Percentiles rank a stretch among this genome's conserved stretches.
Conservation (phyloP, 1,140 invertebrate species). For the Homalodisca vitripennis region DNA sequence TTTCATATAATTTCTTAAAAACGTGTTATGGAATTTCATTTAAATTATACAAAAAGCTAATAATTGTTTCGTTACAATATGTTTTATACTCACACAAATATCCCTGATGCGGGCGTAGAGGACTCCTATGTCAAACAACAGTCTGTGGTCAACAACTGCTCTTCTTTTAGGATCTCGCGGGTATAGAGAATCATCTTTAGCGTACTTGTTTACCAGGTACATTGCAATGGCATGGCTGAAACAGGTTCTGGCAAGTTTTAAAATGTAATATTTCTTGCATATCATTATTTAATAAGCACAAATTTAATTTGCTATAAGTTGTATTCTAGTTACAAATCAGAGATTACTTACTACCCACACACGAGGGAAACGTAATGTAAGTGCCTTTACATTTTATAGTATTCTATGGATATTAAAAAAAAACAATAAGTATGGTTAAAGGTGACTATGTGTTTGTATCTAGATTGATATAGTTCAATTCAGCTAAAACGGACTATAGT, state of each 20-base stretch:
- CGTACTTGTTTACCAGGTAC: constrained; percentile 70
- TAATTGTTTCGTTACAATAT: too few relatives aligned
- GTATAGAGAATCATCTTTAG: constrained; percentile 63
- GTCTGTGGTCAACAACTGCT: constrained; percentile 67
- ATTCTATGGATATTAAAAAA: too few relatives aligned
- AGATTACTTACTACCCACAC: background rate
- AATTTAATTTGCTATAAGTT: background rate
- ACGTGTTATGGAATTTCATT: too few relatives aligned
- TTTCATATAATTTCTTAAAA: too few relatives aligned
- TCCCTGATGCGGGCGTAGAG: constrained; percentile 64
- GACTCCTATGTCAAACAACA: constrained; percentile 71
- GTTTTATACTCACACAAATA: constrained; percentile 60
- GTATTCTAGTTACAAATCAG: too few relatives aligned
- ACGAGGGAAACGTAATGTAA: too few relatives aligned
- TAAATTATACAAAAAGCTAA: too few relatives aligned
- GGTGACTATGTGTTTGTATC: too few relatives aligned
- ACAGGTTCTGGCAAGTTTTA: constrained; percentile 25
- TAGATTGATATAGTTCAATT: too few relatives aligned
- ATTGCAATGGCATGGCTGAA: constrained; percentile 64
- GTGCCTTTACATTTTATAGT: too few relatives aligned
- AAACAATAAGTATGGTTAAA: too few relatives aligned
- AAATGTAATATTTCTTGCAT: background rate
- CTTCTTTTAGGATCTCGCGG: constrained; percentile 65
- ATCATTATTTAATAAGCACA: background rate
- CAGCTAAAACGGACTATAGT: too few relatives aligned